Conservation (phyloP, 2,888 invertebrate species). For the Pterostichus niger region DNA sequence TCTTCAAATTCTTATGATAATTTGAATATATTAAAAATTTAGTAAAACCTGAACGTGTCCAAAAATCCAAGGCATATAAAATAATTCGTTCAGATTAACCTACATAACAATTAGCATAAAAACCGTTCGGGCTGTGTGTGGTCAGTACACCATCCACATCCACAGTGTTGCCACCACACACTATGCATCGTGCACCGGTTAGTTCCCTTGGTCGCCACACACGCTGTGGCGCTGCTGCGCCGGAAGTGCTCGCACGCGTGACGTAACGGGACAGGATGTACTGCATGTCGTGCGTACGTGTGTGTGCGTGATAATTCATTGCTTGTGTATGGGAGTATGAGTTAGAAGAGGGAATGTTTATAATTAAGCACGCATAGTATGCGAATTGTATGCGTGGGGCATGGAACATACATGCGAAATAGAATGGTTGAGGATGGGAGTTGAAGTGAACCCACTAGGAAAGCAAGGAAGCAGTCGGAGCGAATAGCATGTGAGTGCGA, state of each 20-base stretch:
- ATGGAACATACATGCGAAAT: not conserved
- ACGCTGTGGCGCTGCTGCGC: constrained; percentile 35
- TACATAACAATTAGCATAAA: constrained; percentile 14
- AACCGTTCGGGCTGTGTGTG: constrained; percentile 23
- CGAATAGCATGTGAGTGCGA: not conserved
- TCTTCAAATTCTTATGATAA: too few relatives aligned
- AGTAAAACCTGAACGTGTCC: too few relatives aligned
- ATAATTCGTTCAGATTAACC: too few relatives aligned
- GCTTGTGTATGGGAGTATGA: not conserved
- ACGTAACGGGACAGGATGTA: constrained; percentile 64
- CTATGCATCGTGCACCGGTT: not conserved
- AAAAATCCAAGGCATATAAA: too few relatives aligned
- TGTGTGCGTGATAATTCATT: constrained; percentile 41
- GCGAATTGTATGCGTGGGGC: constrained; percentile 21
- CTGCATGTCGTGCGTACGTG: constrained; percentile 24
- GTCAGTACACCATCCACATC: not conserved
- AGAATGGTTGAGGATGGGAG: too few relatives aligned
- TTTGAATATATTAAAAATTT: too few relatives aligned
- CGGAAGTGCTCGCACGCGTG: constrained; percentile 58
- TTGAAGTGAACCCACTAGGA: too few relatives aligned
- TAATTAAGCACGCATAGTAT: constrained; percentile 59
- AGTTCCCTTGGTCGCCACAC: constrained; percentile 28
- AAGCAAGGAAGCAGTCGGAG: too few relatives aligned
- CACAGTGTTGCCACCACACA: not conserved
- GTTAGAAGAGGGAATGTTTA: constrained; percentile 56